Evolutionary conservation across 2,888 invertebrate species (phyloP), one percentile per base, ranked within the genome.

Genomic region (Drymonia ruficornis): DNA sequence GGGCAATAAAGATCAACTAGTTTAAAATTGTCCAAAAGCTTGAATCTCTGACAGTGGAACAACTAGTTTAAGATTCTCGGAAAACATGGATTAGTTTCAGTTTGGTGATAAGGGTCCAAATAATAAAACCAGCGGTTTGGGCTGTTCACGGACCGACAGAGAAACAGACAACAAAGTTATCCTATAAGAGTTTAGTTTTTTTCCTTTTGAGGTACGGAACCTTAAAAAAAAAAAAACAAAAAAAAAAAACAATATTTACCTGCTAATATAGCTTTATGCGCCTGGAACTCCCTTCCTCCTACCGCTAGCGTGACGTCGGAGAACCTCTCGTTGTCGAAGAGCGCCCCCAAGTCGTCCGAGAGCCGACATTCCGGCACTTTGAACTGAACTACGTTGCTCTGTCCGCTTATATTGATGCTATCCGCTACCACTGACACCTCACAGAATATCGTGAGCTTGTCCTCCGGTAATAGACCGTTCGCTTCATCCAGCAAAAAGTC

Each of bases 401-500:
- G 99, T 67, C 99, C 99, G 76, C 99, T 99, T 81, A 99, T 98
- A 94, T 99, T 99, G 80, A 99, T 98, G 91, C 99, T 99, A 93
- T 99, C 99, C 57, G 99, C 99, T 49, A 99, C 99, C 45, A 99
- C 99, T 55, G 93, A 93, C 89, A 96, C 99, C 95, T 99, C 99
- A 94, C 99, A 99, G 94, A 99, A 99, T 94, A 99, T 99, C 86
- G 99, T 99, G 87, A 99, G 94, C 93, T 99, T 99, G 89, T 99
- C 99, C 88, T 99, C 99, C 16, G 99, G 99, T 78, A 99, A 94
- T 47, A 99, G 95, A 73, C 99, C 99, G 87, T 99, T 99, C 59
- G 98, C 98, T 94, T 99, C 99, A 89, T 99, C 99, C 87, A 99
- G 94, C 65, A 99, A 95, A 92, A 99, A 99, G 93, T 99, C 99